phyloP scores from a whole-genome alignment of 53 echinoderm and acorn worm genomes.

The Temnopleurus reevesii region DNA sequence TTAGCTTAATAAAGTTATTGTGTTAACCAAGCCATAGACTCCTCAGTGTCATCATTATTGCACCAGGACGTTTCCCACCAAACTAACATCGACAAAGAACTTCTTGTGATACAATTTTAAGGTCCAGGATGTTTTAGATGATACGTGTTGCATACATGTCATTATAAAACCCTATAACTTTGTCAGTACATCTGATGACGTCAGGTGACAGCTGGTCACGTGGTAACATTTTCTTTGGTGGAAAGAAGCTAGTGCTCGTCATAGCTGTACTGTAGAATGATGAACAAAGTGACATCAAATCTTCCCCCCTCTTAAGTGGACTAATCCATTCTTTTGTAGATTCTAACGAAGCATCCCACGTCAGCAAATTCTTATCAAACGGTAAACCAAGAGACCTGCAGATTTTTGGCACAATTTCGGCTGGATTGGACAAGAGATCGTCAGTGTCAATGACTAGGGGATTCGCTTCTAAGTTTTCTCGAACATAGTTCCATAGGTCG shows the following conservation, averaged over 20 bases:
- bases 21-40: too few relatives aligned
- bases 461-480: neutral
- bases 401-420: neutral
- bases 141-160: constrained; percentile 10
- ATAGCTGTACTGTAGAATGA: constrained; percentile 5
- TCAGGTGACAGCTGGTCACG: neutral
- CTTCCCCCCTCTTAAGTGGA: neutral
- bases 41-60: too few relatives aligned
- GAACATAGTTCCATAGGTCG: constrained; percentile 1
- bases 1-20: too few relatives aligned
- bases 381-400: neutral
- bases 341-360: neutral
- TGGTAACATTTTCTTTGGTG: neutral
- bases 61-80: too few relatives aligned
- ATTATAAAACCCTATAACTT: neutral
- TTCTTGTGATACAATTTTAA: too few relatives aligned
- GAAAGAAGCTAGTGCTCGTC: neutral
- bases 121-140: too few relatives aligned
- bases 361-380: neutral
- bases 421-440: neutral
- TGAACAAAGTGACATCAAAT: neutral
- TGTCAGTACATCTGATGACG: constrained; percentile 4
- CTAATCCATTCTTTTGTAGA: neutral
- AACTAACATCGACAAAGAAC: too few relatives aligned
- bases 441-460: constrained; percentile 29